Percentiles rank a stretch among this genome's conserved stretches.
These are phyloP conservation scores for Trilocha varians DNA, from an alignment of 2,888 invertebrate genomes.

Conservation along the genomic window DNA sequence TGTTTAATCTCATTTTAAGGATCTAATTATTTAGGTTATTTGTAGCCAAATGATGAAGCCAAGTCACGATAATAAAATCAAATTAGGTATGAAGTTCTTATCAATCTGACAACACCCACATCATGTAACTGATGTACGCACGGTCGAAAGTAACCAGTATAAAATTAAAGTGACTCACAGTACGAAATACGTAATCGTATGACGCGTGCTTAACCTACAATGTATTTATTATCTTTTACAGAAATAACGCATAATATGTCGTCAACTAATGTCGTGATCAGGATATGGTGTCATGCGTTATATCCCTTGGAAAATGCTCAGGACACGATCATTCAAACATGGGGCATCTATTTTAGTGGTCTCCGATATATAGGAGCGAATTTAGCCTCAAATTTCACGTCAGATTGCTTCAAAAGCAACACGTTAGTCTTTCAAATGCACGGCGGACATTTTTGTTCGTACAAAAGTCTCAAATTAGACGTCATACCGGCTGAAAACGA, in stretches of 20 bases:
- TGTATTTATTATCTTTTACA: slow-evolving; percentile 28
- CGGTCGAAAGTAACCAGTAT: background rate
- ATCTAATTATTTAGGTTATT: too few species aligned
- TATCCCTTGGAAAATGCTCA: slow-evolving; percentile 32
- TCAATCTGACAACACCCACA: too few species aligned
- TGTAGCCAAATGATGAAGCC: too few species aligned
- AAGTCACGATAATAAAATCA: too few species aligned
- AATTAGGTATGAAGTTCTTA: too few species aligned
- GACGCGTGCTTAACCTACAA: background rate
- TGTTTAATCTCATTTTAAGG: too few species aligned
- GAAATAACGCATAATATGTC: slow-evolving; percentile 64
- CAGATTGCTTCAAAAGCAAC: slow-evolving; percentile 79
- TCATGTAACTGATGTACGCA: background rate
- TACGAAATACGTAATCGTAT: background rate
- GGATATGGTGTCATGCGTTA: slow-evolving; percentile 61
- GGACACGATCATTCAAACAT: slow-evolving; percentile 80
- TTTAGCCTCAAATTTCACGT: slow-evolving; percentile 77
- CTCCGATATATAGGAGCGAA: slow-evolving; percentile 83
- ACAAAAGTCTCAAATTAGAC: slow-evolving; percentile 66
- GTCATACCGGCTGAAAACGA: slow-evolving; percentile 61
- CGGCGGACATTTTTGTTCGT: slow-evolving; percentile 87
- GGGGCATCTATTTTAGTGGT: slow-evolving; percentile 90
- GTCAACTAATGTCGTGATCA: slow-evolving; percentile 57
- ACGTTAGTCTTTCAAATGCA: slow-evolving; percentile 90
- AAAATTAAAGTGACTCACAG: background rate